Base-by-base conservation (phyloP, 2,888 invertebrate genomes). In the Glomeris marginata region DNA sequence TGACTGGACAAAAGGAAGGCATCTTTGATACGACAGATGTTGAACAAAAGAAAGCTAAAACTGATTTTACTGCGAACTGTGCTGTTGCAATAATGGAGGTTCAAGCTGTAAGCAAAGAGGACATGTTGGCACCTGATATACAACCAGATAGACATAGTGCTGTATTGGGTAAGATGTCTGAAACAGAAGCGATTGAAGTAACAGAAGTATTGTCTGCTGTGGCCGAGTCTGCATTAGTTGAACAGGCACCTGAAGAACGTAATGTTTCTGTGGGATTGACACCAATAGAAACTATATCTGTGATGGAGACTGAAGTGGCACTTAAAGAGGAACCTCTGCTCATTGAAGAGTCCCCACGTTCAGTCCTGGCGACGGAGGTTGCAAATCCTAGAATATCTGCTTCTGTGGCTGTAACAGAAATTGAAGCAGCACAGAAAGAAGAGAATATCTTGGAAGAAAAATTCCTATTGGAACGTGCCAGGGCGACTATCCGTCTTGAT, bases 11-110 rank as follows among this genome's bases (percentile, higher is more conserved):
- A 8, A 28, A 28, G 8, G 28, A 28, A 28, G 3, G 28, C 28
- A 28, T 28, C 8, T 28, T 28, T 3, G 4, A 28, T 28, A 8
- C 28, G 8, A 3, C 28, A 28, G 28, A 37, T 20, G 34, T 43
- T 34, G n/a, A 22, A 15, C n/a, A 33, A 43, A 35, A 18, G 20
- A 43, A 33, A 6, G 49, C 43, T 20, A 28, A 43, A 10, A 34
- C 36, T 6, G 10, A 35, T 15, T 43, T 43, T 13, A 35, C 13
- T 11, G 20, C 35, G 18, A 33, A 10, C 2, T 43, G 35, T 15
- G 41, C 46, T 16, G 35, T 50, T 15, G 33, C 47, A 4, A 37
- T 50, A 13, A 16, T 35, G n/a, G 41, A 46, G 34, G 50, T 50
- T 20, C 22, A 42, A 3, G 16, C 36, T 18, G 47, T 35, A 1